These are phyloP conservation scores for Sula dactylatra DNA, from an alignment of 2,113 vertebrate species.

Conservation along the genomic window DNA sequence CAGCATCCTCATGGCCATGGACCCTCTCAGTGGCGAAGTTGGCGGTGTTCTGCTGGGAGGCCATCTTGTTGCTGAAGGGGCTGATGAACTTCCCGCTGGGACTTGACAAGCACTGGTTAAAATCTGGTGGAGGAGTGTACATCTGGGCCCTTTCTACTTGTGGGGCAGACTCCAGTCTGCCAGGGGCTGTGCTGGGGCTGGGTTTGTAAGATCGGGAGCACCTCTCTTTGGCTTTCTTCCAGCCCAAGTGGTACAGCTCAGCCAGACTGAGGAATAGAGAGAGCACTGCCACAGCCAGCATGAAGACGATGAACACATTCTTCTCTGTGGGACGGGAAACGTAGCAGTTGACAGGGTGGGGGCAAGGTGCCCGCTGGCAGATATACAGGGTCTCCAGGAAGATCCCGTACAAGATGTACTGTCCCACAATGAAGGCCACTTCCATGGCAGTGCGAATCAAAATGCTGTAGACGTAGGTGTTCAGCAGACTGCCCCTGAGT, in stretches of 20 bases:
- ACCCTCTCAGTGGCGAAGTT: constrained; percentile 86
- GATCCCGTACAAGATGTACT: constrained; percentile 91
- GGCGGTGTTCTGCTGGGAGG: constrained; percentile 89
- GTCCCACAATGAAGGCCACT: constrained; percentile 89
- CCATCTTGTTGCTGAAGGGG: constrained; percentile 86
- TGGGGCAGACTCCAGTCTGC: constrained; percentile 59
- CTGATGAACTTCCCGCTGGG: constrained; percentile 76
- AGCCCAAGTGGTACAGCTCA: constrained; percentile 91
- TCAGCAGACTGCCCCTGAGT: constrained; percentile 85
- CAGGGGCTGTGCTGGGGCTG: neutral
- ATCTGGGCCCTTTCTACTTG: constrained; percentile 51
- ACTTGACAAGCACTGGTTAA: constrained; percentile 83
- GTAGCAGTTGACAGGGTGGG: constrained; percentile 93
- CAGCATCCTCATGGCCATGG: constrained; percentile 73
- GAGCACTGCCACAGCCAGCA: constrained; percentile 89
- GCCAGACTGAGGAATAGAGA: constrained; percentile 89
- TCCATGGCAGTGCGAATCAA: constrained; percentile 91
- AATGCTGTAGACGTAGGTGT: constrained; percentile 93
- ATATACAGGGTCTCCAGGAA: constrained; percentile 88
- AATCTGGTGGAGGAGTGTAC: constrained; percentile 89
- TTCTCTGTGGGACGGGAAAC: constrained; percentile 97
- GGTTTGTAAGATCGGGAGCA: neutral
- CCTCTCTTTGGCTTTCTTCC: constrained; percentile 80
- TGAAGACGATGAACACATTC: constrained; percentile 96
- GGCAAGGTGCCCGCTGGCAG: constrained; percentile 87